Evolutionary conservation across 2,888 invertebrate species (phyloP).

Genomic region (Diloba caeruleocephala): DNA sequence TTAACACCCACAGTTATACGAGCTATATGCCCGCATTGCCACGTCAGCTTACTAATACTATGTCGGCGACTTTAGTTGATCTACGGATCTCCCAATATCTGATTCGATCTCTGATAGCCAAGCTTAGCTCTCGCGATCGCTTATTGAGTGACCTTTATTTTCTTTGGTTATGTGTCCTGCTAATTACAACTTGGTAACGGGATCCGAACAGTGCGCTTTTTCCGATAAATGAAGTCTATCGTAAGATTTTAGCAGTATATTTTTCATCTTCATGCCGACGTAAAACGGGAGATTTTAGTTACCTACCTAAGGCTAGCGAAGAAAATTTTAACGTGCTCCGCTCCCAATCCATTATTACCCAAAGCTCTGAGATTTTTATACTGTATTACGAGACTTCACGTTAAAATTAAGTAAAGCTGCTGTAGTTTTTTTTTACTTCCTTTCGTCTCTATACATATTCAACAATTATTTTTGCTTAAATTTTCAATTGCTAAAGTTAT

Average conservation of each 20-base stretch:
- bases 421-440: slow-evolving; percentile 38
- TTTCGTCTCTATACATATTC: slow-evolving; percentile 41
- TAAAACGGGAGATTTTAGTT: slow-evolving; percentile 29
- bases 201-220: too few species aligned
- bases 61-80: too few species aligned
- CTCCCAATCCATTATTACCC: slow-evolving; percentile 36
- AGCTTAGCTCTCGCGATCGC: too few species aligned
- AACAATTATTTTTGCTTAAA: slow-evolving; percentile 43
- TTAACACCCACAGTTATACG: too few species aligned
- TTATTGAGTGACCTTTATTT: too few species aligned
- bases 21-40: too few species aligned
- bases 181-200: too few species aligned
- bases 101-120: too few species aligned
- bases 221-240: too few species aligned
- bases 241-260: slow-evolving; percentile 26
- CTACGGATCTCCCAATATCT: too few species aligned
- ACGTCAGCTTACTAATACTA: too few species aligned
- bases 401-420: slow-evolving; percentile 31
- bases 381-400: slow-evolving; percentile 13
- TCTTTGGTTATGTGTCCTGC: too few species aligned
- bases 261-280: slow-evolving; percentile 39
- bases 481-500: slow-evolving; percentile 61
- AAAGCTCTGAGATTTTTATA: slow-evolving; percentile 39
- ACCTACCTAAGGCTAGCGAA: slow-evolving; percentile 40
- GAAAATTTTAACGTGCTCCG: slow-evolving; percentile 30